phyloP scores from a whole-genome alignment of 2,797 vertebrate species.

The Enteromius treurensis region DNA sequence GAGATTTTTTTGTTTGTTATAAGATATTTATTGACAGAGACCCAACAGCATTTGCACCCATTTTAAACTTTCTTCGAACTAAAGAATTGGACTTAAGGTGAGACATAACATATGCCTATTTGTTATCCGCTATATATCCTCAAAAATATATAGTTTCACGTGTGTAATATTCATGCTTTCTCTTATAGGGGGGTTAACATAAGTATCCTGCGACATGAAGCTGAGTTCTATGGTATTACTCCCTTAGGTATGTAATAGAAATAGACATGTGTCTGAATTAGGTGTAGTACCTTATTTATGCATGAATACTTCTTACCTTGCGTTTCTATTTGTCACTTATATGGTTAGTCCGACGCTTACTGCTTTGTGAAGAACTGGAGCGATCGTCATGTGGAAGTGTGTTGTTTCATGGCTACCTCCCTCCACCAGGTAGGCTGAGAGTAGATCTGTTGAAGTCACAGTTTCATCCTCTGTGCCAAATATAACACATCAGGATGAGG shows the following conservation, averaged over 20 bases:
- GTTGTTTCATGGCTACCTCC: conserved; percentile 96
- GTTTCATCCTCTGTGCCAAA: neutral
- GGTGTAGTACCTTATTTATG: neutral
- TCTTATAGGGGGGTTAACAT: conserved; percentile 91
- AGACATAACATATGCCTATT: conserved; percentile 55
- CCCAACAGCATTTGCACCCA: conserved; percentile 96
- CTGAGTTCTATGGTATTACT: conserved; percentile 98
- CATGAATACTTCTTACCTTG: neutral
- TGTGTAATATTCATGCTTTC: conserved; percentile 44
- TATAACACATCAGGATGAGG: conserved; percentile 13
- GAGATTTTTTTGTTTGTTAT: conserved; percentile 31
- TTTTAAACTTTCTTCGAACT: conserved; percentile 98
- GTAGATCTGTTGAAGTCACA: neutral
- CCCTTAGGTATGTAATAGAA: conserved; percentile 83
- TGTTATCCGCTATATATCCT: conserved; percentile 14
- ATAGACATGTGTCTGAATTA: neutral
- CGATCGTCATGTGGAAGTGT: conserved; percentile 97
- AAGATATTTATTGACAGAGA: conserved; percentile 99
- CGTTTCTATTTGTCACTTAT: neutral
- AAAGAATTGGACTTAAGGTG: conserved; percentile 97
- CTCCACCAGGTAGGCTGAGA: conserved; percentile 87
- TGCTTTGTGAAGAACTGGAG: conserved; percentile 96
- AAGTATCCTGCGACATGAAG: conserved; percentile 93
- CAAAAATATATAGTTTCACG: neutral
- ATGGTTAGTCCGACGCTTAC: conserved; percentile 86